Conservation (phyloP, 2,113 vertebrate species). For the Pithys albifrons region DNA sequence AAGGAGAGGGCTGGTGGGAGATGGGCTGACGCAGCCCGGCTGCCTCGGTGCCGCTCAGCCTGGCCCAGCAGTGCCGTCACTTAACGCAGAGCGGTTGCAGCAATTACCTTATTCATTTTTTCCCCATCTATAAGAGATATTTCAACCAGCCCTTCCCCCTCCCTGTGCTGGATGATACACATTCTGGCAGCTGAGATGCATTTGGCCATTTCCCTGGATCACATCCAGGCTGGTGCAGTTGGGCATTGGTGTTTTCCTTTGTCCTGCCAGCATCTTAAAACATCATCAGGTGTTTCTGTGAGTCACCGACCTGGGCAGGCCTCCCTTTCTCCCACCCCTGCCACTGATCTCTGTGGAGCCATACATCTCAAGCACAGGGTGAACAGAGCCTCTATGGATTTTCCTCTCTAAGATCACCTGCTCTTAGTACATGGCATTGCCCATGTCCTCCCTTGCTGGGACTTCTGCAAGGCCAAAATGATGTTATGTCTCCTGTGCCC, state of each 20-base stretch:
- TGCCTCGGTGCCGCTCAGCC: neutral
- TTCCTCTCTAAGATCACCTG: neutral
- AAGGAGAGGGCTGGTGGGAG: neutral
- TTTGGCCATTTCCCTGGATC: neutral
- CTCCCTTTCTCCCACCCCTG: neutral
- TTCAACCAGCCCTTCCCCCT: neutral
- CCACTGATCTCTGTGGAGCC: neutral
- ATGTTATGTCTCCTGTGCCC: neutral
- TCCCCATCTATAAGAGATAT: neutral
- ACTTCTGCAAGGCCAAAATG: neutral
- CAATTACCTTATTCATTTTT: neutral
- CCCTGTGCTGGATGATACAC: fast-evolving
- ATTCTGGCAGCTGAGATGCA: neutral
- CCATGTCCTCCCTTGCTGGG: fast-evolving
- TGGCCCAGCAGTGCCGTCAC: neutral
- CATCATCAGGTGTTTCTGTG: fast-evolving
- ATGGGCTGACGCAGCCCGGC: neutral
- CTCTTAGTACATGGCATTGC: neutral
- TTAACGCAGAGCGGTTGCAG: fast-evolving
- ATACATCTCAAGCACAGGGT: fast-evolving
- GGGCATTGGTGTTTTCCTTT: neutral
- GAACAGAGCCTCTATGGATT: neutral
- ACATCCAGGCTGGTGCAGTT: fast-evolving
- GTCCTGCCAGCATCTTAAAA: neutral
- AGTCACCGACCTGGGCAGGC: neutral